These are phyloP conservation scores for Megaceryle torquata DNA, from an alignment of 2,113 vertebrate species.

Conservation along the genomic window DNA sequence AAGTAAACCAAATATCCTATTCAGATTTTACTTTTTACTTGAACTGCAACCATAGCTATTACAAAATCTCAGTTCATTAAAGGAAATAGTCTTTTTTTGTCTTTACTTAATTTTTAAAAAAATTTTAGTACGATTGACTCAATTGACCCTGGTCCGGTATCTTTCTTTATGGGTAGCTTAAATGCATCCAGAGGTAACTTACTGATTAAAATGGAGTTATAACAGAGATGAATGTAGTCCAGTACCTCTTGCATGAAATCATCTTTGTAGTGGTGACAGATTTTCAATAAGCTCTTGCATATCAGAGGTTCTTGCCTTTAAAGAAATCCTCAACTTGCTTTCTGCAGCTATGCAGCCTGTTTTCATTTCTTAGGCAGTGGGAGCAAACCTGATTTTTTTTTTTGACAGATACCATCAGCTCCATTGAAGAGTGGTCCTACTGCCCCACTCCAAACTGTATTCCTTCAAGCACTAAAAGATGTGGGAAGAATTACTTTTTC, in stretches of 20 bases:
- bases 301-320: neutral
- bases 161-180: neutral
- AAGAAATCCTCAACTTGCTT: neutral
- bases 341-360: neutral
- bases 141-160: neutral
- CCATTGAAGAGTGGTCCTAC: neutral
- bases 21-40: neutral
- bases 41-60: neutral
- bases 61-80: neutral
- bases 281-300: neutral
- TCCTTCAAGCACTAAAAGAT: neutral
- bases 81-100: neutral
- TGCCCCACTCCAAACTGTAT: neutral
- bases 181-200: neutral
- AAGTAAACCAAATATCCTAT: neutral
- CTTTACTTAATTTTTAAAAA: neutral
- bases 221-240: neutral
- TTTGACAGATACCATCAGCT: neutral
- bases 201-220: neutral
- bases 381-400: neutral
- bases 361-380: neutral
- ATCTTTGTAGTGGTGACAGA: neutral
- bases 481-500: neutral
- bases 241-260: neutral
- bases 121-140: neutral